These are phyloP conservation scores for Drosophila ananassae DNA, from an alignment of 1,140 invertebrate species.

Conservation along the genomic window DNA sequence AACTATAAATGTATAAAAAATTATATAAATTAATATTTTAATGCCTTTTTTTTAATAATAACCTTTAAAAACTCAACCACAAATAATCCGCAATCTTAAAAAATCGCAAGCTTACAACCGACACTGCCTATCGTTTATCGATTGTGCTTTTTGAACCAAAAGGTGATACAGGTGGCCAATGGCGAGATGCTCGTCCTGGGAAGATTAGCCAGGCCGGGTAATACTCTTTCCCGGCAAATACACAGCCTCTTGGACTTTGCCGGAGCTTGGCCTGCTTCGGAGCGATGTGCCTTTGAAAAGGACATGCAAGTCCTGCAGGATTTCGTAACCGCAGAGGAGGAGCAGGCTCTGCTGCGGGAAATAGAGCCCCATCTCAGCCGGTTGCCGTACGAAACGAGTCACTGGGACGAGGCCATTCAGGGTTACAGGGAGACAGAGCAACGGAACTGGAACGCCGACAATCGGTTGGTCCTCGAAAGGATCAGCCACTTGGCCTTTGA, in stretches of 20 bases:
- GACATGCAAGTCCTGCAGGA: slow-evolving; percentile 88
- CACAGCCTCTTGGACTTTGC: slow-evolving; percentile 76
- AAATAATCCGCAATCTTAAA: background rate
- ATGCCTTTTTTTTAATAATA: background rate
- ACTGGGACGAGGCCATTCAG: slow-evolving; percentile 99
- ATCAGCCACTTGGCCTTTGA: slow-evolving; percentile 89
- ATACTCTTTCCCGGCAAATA: too few species aligned
- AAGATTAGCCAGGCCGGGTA: background rate
- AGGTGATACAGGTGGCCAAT: background rate
- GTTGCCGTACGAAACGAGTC: slow-evolving; percentile 95
- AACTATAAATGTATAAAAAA: too few species aligned
- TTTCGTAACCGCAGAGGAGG: slow-evolving; percentile 92
- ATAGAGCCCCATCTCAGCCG: slow-evolving; percentile 94
- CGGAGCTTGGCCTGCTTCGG: slow-evolving; percentile 83
- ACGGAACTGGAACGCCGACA: slow-evolving; percentile 90
- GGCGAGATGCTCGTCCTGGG: slow-evolving; percentile 14
- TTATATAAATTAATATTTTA: too few species aligned
- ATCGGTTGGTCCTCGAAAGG: slow-evolving; percentile 89
- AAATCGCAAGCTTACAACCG: too few species aligned
- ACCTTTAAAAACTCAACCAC: background rate
- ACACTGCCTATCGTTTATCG: background rate
- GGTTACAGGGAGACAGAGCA: slow-evolving; percentile 97
- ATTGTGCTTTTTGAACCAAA: background rate
- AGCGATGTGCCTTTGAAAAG: slow-evolving; percentile 82
- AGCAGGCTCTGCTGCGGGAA: slow-evolving; percentile 90